Conservation (phyloP, 1,140 invertebrate species). For the Pseudomyrmex sp. region DNA sequence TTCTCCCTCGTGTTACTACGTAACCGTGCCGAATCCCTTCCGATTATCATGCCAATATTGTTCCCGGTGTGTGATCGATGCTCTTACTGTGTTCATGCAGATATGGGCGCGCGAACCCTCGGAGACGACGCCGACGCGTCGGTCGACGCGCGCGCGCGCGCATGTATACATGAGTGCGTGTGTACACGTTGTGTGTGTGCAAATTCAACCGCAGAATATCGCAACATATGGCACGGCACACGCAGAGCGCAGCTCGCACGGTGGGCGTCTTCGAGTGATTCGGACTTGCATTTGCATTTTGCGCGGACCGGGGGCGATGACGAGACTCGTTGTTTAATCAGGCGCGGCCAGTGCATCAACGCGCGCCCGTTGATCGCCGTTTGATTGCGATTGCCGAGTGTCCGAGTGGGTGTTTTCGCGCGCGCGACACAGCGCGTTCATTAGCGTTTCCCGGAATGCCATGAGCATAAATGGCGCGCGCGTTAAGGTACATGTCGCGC, state of each 20-base stretch:
- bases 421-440: conserved; percentile 54
- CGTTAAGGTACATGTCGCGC: neutral
- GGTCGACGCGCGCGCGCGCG: conserved; percentile 13
- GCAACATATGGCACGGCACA: conserved; percentile 65
- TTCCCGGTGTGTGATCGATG: conserved; percentile 76
- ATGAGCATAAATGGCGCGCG: conserved; percentile 32
- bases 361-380: conserved; percentile 52
- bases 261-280: conserved; percentile 59
- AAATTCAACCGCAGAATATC: conserved; percentile 70
- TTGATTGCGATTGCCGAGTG: conserved; percentile 55
- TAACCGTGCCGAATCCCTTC: conserved; percentile 76
- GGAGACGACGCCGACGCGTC: conserved; percentile 52
- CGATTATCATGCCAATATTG: conserved; percentile 80
- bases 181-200: conserved; percentile 41
- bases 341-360: conserved; percentile 52
- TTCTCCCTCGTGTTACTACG: conserved; percentile 63
- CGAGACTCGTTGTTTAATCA: conserved; percentile 60
- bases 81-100: conserved; percentile 72
- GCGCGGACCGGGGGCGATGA: conserved; percentile 45
- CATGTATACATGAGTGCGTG: neutral
- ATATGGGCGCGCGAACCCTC: conserved; percentile 66
- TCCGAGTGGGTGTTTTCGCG: conserved; percentile 47
- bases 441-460: conserved; percentile 58
- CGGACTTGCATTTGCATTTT: conserved; percentile 59
- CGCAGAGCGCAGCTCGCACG: neutral